Percentiles rank a stretch among this genome's conserved stretches.
These are phyloP conservation scores for Takifugu ocellatus DNA, from an alignment of 2,797 vertebrate genomes.

Conservation along the genomic window DNA sequence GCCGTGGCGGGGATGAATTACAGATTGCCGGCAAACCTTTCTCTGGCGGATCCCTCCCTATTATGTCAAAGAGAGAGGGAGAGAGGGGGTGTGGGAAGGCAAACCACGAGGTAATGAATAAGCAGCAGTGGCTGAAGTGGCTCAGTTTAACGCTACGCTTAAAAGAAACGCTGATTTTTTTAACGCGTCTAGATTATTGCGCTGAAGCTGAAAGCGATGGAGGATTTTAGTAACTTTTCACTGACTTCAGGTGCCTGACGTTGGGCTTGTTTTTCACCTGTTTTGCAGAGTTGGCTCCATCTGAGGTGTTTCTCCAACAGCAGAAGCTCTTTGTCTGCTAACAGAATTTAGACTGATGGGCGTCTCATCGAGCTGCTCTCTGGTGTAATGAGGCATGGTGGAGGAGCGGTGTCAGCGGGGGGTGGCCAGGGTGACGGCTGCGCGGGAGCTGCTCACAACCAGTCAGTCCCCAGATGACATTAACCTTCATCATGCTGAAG, in stretches of 20 bases:
- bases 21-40: constrained; percentile 74
- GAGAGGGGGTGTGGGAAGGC: constrained; percentile 32
- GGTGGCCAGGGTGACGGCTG: constrained; percentile 23
- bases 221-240: too few relatives aligned
- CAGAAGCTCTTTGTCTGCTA: constrained; percentile 40
- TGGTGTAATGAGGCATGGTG: constrained; percentile 64
- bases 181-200: too few relatives aligned
- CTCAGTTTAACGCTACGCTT: constrained; percentile 8
- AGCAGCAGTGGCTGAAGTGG: constrained; percentile 25
- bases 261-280: constrained; percentile 15
- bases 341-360: constrained; percentile 54
- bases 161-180: too few relatives aligned
- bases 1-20: constrained; percentile 82
- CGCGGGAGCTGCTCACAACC: constrained; percentile 58
- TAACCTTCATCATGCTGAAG: constrained; percentile 78
- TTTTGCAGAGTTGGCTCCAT: constrained; percentile 3
- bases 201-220: too few relatives aligned
- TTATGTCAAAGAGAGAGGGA: constrained; percentile 74
- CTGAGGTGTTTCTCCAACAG: constrained; percentile 27
- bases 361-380: constrained; percentile 56
- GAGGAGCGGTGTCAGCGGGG: constrained; percentile 43
- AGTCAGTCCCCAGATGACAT: constrained; percentile 70
- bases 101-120: constrained; percentile 39
- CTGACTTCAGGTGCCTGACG: too few relatives aligned
- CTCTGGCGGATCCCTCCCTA: constrained; percentile 71